Base-by-base conservation (phyloP, 35 echinoderm and acorn worm genomes). In the Lytechinus pictus region DNA sequence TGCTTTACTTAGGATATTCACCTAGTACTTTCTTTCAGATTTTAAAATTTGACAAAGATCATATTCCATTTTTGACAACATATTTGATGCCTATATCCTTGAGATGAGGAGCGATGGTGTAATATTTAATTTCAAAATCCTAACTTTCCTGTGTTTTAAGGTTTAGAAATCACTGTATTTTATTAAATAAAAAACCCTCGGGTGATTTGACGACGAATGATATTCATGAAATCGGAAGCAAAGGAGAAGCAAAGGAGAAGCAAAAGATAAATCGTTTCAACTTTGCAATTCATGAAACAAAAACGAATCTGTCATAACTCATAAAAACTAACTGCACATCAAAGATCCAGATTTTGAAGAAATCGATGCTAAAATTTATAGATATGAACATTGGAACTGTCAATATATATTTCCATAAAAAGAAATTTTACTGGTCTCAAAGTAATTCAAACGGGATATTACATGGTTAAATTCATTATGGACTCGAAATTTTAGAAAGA, bases 221-320 rank as follows among this genome's bases (percentile, higher is more conserved):
- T 79, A 79, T 79, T 79, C 66, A 79, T 79, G 66, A 79, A 79
- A 79, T 79, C 66, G n/a, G 66, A 79, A 79, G 66, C 66, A 79
- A 58, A 24, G 19, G n/a, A 24, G 66, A 79, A 79, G 66, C 66
- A 79, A 58, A 24, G 19, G n/a, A 24, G 19, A 71, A 21, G 19
- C 19, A 79, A 79, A 24, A 79, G 66, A 79, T 5, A 79, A 24
- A 79, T 79, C 21, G 21, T 7, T 79, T 24, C n/a, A 79, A 79
- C 66, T 79, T 79, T 79, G 66, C 66, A 79, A 79, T 79, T 79
- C 66, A 79, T 79, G 66, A 79, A 4, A 79, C 4, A n/a, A n/a
- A 21, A 16, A 79, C 16, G 16, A 16, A 79, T 79, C 66, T 24
- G 66, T 79, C 66, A 79, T 12, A 60, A 1, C 33, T 44, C 33